These are phyloP conservation scores for Lepus oiostolus DNA, from an alignment of 2,797 vertebrate species.

Conservation along the genomic window DNA sequence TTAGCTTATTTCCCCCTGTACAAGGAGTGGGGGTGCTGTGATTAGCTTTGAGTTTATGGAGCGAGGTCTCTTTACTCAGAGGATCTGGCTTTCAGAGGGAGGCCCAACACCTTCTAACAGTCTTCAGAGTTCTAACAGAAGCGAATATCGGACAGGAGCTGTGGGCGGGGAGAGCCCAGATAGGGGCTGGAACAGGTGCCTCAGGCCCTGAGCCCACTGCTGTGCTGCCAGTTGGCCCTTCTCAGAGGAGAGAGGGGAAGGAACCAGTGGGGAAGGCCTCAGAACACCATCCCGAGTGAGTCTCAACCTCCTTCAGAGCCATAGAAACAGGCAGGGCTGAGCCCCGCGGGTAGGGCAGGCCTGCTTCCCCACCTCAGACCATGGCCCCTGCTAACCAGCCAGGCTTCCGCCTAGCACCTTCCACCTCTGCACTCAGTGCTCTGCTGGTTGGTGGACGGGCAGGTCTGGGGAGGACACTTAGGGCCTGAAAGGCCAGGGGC, in stretches of 20 bases:
- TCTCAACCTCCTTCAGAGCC: background rate
- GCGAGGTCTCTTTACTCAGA: background rate
- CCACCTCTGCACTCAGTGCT: too few species aligned
- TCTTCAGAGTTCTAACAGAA: background rate
- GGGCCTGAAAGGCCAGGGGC: background rate
- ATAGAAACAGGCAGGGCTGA: background rate
- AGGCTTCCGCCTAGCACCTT: background rate
- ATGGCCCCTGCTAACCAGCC: background rate
- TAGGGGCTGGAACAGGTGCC: accelerated
- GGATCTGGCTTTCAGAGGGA: background rate
- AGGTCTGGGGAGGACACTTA: background rate
- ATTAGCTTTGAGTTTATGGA: background rate
- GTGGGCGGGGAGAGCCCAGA: background rate
- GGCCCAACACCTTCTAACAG: background rate
- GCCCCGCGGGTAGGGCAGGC: accelerated
- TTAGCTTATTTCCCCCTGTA: background rate
- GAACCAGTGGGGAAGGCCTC: background rate
- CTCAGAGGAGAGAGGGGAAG: background rate
- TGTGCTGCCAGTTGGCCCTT: background rate
- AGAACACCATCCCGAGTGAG: background rate
- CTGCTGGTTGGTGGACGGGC: background rate
- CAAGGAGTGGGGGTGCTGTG: background rate
- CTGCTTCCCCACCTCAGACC: background rate
- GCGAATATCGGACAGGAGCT: background rate
- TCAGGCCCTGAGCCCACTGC: background rate